phyloP scores from a whole-genome alignment of 2,797 vertebrate genomes.

The Chelonia mydas region DNA sequence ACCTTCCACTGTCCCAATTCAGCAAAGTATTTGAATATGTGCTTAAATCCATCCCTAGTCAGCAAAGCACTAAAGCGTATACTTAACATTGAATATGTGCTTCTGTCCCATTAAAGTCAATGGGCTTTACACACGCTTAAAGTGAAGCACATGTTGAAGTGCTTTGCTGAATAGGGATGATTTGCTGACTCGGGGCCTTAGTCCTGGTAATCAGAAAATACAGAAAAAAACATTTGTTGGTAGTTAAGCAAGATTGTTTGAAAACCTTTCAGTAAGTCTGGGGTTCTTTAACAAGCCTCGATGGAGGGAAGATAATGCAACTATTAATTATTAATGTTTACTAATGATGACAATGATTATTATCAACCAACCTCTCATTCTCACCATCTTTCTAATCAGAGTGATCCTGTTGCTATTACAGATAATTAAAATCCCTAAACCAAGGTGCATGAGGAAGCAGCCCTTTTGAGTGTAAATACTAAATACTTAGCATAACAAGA shows the following conservation, averaged over 20 bases:
- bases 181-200: neutral
- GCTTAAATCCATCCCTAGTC: neutral
- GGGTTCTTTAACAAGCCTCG: slow-evolving; percentile 25
- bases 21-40: neutral
- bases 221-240: neutral
- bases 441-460: slow-evolving; percentile 53
- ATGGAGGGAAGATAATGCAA: slow-evolving; percentile 70
- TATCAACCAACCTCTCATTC: slow-evolving; percentile 51
- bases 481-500: slow-evolving; percentile 76
- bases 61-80: neutral
- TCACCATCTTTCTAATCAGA: slow-evolving; percentile 70
- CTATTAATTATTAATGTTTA: slow-evolving; percentile 72
- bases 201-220: neutral
- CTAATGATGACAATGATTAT: slow-evolving; percentile 66
- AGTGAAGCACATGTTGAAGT: neutral
- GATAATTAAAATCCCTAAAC: slow-evolving; percentile 75
- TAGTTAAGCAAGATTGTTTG: slow-evolving; percentile 52
- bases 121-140: neutral
- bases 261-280: slow-evolving; percentile 65
- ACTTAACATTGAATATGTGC: neutral
- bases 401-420: slow-evolving; percentile 55
- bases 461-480: slow-evolving; percentile 75
- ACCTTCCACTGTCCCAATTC: neutral
- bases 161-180: neutral
- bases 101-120: neutral